A percentile compares a stretch with the other conserved stretches of the same genome.
phyloP scores from a whole-genome alignment of 2,888 invertebrate species.

The Teleiodes luculella region DNA sequence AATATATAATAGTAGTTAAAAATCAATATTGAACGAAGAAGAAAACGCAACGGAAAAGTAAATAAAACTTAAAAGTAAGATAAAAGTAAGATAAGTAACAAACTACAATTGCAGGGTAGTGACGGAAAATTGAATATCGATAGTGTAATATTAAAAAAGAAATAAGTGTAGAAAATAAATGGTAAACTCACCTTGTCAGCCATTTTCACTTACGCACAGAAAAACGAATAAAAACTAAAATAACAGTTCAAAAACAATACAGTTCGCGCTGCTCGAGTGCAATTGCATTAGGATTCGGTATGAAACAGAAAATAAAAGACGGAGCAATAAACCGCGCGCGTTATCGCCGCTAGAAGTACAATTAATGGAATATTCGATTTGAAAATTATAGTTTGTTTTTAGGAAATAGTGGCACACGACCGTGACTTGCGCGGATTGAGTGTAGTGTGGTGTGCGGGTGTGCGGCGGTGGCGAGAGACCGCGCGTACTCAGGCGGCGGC shows the following conservation, averaged over 20 bases:
- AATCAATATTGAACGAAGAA: no score
- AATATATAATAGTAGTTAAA: no score
- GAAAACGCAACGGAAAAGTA: neutral
- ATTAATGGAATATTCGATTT: conserved; percentile 70
- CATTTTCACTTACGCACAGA: conserved; percentile 61
- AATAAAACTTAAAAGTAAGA: conserved; percentile 15
- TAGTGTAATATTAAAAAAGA: neutral
- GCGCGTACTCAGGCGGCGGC: conserved; percentile 8
- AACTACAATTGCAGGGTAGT: neutral
- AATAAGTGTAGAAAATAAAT: conserved; percentile 11
- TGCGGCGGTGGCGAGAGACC: neutral
- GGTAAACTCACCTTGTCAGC: conserved; percentile 60
- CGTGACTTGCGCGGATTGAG: conserved; percentile 44
- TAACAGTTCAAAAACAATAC: conserved; percentile 58
- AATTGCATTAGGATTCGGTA: conserved; percentile 72
- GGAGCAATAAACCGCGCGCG: conserved; percentile 63
- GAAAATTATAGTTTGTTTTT: conserved; percentile 39
- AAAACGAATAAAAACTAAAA: conserved; percentile 60
- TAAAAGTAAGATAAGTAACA: neutral
- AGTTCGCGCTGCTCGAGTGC: conserved; percentile 66
- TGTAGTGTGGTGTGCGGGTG: conserved; percentile 31
- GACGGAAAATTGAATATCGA: conserved; percentile 5
- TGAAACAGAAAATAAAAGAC: conserved; percentile 68
- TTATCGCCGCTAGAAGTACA: conserved; percentile 64
- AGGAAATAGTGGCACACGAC: conserved; percentile 35